These are phyloP conservation scores for Silurus asotus DNA, from an alignment of 2,113 vertebrate species.

Conservation along the genomic window DNA sequence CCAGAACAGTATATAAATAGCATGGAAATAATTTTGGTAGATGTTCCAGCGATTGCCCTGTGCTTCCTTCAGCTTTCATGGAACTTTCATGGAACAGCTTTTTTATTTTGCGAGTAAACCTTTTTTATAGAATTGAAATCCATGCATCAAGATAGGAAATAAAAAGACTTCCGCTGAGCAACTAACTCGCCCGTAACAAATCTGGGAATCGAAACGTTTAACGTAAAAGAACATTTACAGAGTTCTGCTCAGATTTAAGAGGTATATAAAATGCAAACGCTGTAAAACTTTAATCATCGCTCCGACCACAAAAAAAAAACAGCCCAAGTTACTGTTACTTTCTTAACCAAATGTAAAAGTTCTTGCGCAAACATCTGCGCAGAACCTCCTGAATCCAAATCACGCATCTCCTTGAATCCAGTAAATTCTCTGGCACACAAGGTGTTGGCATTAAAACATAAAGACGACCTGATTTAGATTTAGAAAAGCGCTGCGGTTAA, in stretches of 20 bases:
- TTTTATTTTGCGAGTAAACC: background rate
- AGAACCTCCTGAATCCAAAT: conserved; percentile 1
- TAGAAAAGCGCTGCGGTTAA: background rate
- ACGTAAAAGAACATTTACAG: background rate
- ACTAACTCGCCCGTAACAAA: background rate
- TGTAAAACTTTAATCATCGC: background rate
- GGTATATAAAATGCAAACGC: background rate
- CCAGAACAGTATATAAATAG: background rate
- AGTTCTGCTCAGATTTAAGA: background rate
- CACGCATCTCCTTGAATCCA: background rate
- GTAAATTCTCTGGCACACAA: background rate
- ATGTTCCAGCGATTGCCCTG: background rate
- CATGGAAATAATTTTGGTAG: background rate
- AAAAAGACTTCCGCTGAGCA: background rate
- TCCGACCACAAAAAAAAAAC: too few species aligned
- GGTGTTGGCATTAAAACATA: background rate
- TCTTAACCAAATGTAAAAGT: background rate
- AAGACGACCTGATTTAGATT: too few species aligned
- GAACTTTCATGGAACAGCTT: background rate
- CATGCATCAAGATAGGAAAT: too few species aligned
- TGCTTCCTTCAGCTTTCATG: background rate
- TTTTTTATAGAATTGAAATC: background rate
- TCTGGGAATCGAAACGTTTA: background rate
- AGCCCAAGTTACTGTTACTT: background rate
- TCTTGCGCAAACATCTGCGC: background rate